phyloP scores from a whole-genome alignment of 35 echinoderm and acorn worm genomes.

The Lytechinus pictus region DNA sequence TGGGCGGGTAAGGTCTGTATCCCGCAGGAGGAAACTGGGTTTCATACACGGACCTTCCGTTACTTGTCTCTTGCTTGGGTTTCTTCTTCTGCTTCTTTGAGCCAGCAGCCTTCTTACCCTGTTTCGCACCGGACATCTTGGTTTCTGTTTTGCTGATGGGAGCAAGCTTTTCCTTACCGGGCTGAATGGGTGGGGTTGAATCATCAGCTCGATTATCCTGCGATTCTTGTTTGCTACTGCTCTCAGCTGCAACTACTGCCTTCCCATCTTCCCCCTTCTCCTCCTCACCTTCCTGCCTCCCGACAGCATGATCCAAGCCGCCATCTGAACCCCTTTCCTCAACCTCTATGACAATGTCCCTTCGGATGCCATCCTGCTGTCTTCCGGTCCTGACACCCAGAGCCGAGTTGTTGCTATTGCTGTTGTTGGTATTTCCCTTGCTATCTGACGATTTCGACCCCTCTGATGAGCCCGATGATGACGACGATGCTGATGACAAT shows the following conservation, averaged over 20 bases:
- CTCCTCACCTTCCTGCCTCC: background rate
- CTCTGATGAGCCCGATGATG: background rate
- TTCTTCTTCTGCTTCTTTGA: background rate
- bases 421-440: background rate
- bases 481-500: background rate
- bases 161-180: background rate
- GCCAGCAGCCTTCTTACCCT: background rate
- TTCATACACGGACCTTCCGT: background rate
- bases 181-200: background rate
- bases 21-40: background rate
- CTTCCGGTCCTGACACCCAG: background rate
- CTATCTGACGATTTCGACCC: background rate
- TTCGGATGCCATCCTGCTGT: background rate
- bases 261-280: background rate
- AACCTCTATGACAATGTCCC: background rate
- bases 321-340: background rate
- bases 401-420: background rate
- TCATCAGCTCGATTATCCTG: background rate
- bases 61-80: background rate
- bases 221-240: background rate
- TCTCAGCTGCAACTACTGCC: background rate
- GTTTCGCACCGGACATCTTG: background rate
- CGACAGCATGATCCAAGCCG: background rate
- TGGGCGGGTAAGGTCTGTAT: background rate
- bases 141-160: background rate